Evolutionary conservation across 1,140 invertebrate species (phyloP), one percentile per base, ranked within the genome.

Genomic region (Drosophila ambigua): DNA sequence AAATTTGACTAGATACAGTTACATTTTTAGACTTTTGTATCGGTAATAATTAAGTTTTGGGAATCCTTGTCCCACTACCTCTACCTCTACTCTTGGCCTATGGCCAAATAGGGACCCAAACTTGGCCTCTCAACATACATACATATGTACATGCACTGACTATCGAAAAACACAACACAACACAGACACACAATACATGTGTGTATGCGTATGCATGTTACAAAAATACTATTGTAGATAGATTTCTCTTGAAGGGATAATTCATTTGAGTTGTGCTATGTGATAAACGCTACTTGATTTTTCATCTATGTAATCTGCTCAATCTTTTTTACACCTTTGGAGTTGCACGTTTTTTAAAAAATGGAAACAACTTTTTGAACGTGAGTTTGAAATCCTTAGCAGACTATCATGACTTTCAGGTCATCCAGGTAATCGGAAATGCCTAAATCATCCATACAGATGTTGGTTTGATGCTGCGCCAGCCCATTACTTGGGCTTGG

Each of bases 1-100:
- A 53, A 74, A 74, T 74, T 74, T 73, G 60, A 74, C 72, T 74
- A 74, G 72, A 57, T 73, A 63, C 48, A 72, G 35, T 71, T 11
- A 63, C 41, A 44, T 52, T 49, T 11, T 41, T 41, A 15, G 35
- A 39, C 35, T 39, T 24, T 57, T n/a, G 1, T 13, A 41, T 62
- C 11, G 35, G 35, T 39, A 39, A 39, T 39, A 39, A 39, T 39
- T 39, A 39, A 39, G 11, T 39, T 39, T 39, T 39, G 35, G 35
- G 4, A 39, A 39, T 39, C 3, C 9, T 35, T 11, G 31, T 11
- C 31, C 31, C 9, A 11, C 9, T 49, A 20, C 5, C 15, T 65
- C 53, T 43, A 45, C 23, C 43, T 43, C 13, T 41, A n/a, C n/a
- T n/a, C n/a, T n/a, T n/a, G n/a, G 54, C 54, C 28, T 53, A 53